These are phyloP conservation scores for Acrobasis suavella DNA, from an alignment of 2,888 invertebrate species.

Conservation along the genomic window DNA sequence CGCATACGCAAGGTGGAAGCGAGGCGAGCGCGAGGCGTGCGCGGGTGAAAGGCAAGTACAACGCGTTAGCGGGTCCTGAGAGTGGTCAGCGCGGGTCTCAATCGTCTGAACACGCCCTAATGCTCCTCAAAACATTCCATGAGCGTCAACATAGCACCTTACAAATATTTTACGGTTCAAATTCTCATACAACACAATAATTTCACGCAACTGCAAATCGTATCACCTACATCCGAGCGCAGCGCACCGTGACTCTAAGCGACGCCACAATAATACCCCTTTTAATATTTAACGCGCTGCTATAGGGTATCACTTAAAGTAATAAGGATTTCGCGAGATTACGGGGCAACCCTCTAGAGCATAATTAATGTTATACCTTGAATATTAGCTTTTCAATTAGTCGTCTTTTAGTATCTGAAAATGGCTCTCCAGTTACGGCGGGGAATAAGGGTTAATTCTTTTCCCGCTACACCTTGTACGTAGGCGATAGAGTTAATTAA, in stretches of 20 bases:
- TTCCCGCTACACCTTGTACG: constrained; percentile 53
- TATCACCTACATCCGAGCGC: not conserved
- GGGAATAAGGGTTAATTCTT: constrained; percentile 55
- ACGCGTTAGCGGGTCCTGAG: no score
- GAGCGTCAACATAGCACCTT: no score
- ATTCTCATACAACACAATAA: not conserved
- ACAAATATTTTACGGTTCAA: no score
- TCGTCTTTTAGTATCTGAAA: constrained; percentile 72
- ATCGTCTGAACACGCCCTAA: no score
- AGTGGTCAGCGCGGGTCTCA: no score
- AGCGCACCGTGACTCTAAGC: constrained; percentile 3
- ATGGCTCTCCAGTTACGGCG: constrained; percentile 62
- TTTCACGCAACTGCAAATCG: not conserved
- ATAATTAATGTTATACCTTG: constrained; percentile 77
- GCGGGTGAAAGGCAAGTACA: no score
- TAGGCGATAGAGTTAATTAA: constrained; percentile 73
- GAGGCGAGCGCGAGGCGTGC: no score
- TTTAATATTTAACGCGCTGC: constrained; percentile 56
- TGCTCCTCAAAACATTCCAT: no score
- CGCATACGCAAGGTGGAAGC: no score
- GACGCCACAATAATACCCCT: constrained; percentile 7
- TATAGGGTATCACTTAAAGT: constrained; percentile 63
- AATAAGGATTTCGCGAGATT: constrained; percentile 71
- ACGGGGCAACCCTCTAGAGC: constrained; percentile 63
- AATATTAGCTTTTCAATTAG: constrained; percentile 81